phyloP scores from a whole-genome alignment of 2,797 vertebrate genomes.

The Bovichtus diacanthus region DNA sequence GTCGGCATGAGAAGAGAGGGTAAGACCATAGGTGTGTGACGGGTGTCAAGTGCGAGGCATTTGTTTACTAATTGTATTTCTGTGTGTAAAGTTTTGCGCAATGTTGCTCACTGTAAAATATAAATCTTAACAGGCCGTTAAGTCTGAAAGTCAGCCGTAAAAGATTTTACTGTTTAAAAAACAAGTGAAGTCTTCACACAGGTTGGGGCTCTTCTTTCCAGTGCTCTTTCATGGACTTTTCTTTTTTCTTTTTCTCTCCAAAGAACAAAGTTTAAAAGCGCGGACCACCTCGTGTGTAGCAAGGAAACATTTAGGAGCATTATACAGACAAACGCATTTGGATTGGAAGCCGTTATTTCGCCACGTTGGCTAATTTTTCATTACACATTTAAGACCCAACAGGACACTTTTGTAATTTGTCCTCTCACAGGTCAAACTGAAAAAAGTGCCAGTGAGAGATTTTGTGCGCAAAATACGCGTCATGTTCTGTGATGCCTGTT shows the following conservation, averaged over 20 bases:
- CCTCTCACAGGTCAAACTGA: neutral
- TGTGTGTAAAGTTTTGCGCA: conserved; percentile 52
- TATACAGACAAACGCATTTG: neutral
- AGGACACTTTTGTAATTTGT: neutral
- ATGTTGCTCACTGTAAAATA: conserved; percentile 9
- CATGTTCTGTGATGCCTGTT: conserved; percentile 8
- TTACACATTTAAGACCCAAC: neutral
- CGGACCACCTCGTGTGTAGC: neutral
- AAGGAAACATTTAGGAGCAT: neutral
- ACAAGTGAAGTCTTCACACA: neutral
- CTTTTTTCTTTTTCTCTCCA: too few species aligned
- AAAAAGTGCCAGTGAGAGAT: neutral
- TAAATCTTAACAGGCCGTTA: neutral
- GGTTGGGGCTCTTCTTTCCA: neutral
- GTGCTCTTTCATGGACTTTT: too few species aligned
- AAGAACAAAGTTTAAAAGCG: neutral
- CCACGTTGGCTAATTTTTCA: neutral
- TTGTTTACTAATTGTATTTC: neutral
- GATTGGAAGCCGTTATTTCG: neutral
- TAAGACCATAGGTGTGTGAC: conserved; percentile 53
- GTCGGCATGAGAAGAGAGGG: conserved; percentile 91
- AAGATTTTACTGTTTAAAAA: conserved; percentile 12
- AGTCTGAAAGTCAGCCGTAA: conserved; percentile 6
- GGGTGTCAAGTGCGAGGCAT: neutral
- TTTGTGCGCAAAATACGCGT: conserved; percentile 40